Evolutionary conservation across 2,797 vertebrate genomes (phyloP).

Genomic region (Sebastes miniatus): DNA sequence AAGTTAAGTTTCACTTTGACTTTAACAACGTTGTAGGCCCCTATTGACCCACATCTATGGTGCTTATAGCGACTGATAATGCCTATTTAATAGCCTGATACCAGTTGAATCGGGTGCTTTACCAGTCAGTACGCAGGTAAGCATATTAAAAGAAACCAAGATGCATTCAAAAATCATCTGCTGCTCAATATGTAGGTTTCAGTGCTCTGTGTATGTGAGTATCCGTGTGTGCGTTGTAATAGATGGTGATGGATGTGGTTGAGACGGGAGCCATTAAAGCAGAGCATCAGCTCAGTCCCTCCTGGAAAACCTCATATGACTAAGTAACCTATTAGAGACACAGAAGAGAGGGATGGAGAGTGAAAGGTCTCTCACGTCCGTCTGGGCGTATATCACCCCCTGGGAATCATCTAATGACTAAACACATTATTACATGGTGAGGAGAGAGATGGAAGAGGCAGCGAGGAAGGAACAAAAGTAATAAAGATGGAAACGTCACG

Average conservation of each 20-base stretch:
- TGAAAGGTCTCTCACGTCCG: constrained; percentile 37
- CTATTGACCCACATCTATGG: too few species aligned
- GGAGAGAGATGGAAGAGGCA: constrained; percentile 7
- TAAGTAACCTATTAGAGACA: constrained; percentile 55
- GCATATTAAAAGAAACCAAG: neutral
- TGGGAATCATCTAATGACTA: constrained; percentile 58
- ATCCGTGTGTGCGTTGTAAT: neutral
- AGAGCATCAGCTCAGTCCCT: constrained; percentile 31
- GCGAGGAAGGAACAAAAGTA: constrained; percentile 20
- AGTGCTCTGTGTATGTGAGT: neutral
- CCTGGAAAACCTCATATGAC: constrained; percentile 52
- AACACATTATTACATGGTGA: constrained; percentile 49
- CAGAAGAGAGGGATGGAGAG: constrained; percentile 12
- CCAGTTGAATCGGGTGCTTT: neutral
- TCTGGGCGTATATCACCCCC: constrained; percentile 28
- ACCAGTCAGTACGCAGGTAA: neutral
- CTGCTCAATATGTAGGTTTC: neutral
- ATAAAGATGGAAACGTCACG: constrained; percentile 43
- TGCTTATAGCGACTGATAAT: too few species aligned
- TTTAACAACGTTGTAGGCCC: too few species aligned
- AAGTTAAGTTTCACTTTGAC: too few species aligned
- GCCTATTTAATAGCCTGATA: too few species aligned
- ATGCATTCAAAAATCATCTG: neutral
- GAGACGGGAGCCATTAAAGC: constrained; percentile 50
- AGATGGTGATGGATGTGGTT: constrained; percentile 47